Conservation (phyloP, 2,797 vertebrate species). For the Hybognathus amarus region DNA sequence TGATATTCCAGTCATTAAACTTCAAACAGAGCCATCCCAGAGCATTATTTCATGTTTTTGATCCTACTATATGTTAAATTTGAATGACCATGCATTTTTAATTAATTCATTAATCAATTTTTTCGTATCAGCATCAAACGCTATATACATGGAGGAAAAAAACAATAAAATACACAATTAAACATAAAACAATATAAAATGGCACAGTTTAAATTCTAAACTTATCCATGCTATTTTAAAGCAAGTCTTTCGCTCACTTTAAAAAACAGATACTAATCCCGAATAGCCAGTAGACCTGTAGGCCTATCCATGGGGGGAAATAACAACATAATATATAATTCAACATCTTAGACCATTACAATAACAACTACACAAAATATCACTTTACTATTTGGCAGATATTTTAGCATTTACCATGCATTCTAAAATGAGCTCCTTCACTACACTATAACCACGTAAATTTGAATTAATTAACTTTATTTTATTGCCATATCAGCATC, state of each 20-base stretch:
- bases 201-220: not conserved
- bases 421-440: not conserved
- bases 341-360: not conserved
- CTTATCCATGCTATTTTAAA: constrained; percentile 22
- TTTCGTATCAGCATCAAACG: not conserved
- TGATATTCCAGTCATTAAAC: not conserved
- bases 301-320: not conserved
- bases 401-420: not conserved
- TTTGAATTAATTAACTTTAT: constrained; percentile 13
- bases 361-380: not conserved
- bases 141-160: not conserved
- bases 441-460: constrained; percentile 60
- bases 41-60: not conserved
- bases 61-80: not conserved
- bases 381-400: not conserved
- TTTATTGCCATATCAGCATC: not conserved
- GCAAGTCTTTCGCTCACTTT: not conserved
- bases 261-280: constrained; percentile 17
- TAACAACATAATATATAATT: not conserved
- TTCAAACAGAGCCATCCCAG: not conserved
- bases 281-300: constrained; percentile 56
- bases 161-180: not conserved
- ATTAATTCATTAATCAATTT: not conserved
- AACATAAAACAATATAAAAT: not conserved
- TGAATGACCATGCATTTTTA: constrained; percentile 61